Evolutionary conservation across 2,797 vertebrate species (phyloP), one percentile per base, ranked within the genome.

Genomic region (Aulostomus chinensis): DNA sequence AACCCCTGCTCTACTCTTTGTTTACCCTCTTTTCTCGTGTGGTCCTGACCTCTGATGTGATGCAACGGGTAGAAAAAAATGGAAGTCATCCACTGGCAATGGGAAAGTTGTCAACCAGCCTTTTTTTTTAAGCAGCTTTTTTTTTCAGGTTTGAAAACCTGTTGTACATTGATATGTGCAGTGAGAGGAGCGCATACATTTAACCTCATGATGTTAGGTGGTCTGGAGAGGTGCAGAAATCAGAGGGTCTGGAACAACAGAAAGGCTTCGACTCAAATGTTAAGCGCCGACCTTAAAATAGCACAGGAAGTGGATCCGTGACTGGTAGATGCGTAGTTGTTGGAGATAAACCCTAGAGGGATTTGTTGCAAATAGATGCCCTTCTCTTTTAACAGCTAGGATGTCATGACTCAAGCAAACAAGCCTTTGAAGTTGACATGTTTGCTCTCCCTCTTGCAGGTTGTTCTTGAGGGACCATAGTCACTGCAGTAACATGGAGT

Each of bases 381-480:
- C 24, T 45, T 3, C 15, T 12, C 4, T 16, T 52, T 41, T 51
- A 32, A 57, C 26, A 14, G 18, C 25, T 29, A 13, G 4, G 41
- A 62, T 53, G 34, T 45, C 35, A 10, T 56, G 57, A 74, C 41
- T 25, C 28, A 14, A 61, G 26, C 40, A 55, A 68, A 62, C 30
- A 37, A 31, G 31, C 4, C 10, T 0, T 15, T 52, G 25, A 66
- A 42, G 26, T 70, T 9, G 67, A 40, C 2, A 1, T 45, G 43
- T 65, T 9, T 62, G 33, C 18, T 6, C 31, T 69, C 22, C 47
- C 38, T 60, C 36, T 69, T 53, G 26, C 81, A 88, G 85, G 54
- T 58, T 64, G 38, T 33, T 75, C 55, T 57, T 14, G 12, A 59
- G 77, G 85, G 85, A 86, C 83, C 81, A 85, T 31, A 32, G 70